Conservation (phyloP, 2,113 vertebrate species). For the Neodon shergylaensis region DNA sequence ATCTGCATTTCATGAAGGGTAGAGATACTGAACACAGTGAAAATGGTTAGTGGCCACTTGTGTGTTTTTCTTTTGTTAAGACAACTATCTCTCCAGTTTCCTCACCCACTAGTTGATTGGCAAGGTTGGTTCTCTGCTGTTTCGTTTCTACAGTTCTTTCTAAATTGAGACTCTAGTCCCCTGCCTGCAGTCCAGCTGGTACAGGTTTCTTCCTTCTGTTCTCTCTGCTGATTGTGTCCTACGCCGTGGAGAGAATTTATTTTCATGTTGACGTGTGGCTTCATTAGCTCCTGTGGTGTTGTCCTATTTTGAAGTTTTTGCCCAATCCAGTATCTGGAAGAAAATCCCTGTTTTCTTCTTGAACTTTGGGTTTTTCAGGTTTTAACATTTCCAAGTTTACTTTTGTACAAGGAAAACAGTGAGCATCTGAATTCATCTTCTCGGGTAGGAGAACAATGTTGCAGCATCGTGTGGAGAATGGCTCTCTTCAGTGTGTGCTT, state of each 20-base stretch:
- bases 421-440: neutral
- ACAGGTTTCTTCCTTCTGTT: neutral
- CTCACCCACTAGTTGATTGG: rapidly evolving
- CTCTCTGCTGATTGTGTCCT: neutral
- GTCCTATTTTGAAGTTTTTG: neutral
- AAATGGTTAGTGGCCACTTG: neutral
- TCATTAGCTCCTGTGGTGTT: neutral
- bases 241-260: neutral
- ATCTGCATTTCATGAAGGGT: neutral
- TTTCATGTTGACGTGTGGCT: too few species aligned
- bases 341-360: neutral
- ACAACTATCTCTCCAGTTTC: neutral
- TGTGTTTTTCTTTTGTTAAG: rapidly evolving
- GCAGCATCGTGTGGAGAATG: rapidly evolving
- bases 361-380: neutral
- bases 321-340: neutral
- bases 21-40: neutral
- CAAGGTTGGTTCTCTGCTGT: neutral
- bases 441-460: neutral
- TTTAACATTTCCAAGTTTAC: neutral
- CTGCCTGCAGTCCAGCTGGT: neutral
- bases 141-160: neutral
- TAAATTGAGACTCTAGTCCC: neutral
- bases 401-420: neutral
- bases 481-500: neutral